Conservation (phyloP, 1,140 invertebrate genomes). For the Cotesia chilonis region DNA sequence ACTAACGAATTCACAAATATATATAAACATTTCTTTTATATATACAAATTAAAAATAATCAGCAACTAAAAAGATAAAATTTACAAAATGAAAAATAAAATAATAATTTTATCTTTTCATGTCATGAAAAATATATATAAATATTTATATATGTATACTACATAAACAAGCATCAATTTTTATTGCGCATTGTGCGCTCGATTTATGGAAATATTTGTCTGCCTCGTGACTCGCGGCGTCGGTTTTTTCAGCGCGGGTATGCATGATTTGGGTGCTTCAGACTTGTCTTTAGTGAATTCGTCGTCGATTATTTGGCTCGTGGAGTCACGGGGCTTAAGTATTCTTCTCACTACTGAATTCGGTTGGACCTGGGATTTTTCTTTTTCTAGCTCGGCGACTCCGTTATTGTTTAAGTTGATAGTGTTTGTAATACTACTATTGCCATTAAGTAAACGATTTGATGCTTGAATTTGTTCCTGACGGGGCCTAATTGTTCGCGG, state of each 20-base stretch:
- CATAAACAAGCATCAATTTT: too few species aligned
- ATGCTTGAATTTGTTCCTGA: conserved; percentile 5
- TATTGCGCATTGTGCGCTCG: conserved; percentile 34
- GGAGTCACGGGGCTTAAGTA: conserved; percentile 12
- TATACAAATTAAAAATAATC: conserved; percentile 18
- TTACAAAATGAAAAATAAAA: conserved; percentile 9
- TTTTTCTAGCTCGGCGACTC: too few species aligned
- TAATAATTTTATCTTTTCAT: not conserved
- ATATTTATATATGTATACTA: too few species aligned
- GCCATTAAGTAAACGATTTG: conserved; percentile 7
- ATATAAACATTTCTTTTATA: conserved; percentile 9
- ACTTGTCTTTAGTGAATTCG: conserved; percentile 21
- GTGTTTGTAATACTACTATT: not conserved
- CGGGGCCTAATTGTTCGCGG: conserved; percentile 5
- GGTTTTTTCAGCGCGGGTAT: conserved; percentile 33
- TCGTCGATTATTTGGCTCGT: conserved; percentile 6
- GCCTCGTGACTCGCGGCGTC: conserved; percentile 21
- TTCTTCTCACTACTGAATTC: conserved; percentile 5
- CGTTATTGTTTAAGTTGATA: not conserved
- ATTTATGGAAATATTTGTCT: conserved; percentile 10
- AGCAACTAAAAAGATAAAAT: conserved; percentile 9
- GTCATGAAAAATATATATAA: conserved; percentile 5
- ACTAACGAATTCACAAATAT: conserved; percentile 21
- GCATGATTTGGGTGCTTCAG: conserved; percentile 28
- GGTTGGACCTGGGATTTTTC: too few species aligned